A percentile compares a stretch with the other conserved stretches of the same genome.
Evolutionary conservation across 2,113 vertebrate species (phyloP).

Genomic region (Atrichornis clamosus): DNA sequence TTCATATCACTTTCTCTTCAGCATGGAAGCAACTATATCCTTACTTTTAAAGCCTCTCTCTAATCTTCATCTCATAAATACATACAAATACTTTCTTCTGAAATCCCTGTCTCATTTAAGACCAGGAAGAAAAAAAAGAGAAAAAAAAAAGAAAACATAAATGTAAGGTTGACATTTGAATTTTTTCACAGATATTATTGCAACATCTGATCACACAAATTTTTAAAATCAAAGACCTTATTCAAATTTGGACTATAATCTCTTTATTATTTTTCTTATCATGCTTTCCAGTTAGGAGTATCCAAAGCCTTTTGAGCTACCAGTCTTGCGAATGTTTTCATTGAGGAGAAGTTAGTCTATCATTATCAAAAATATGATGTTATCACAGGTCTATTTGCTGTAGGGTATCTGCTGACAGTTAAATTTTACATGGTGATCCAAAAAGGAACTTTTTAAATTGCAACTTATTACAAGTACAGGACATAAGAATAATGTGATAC

Average conservation of each 20-base stretch:
- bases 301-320: not conserved
- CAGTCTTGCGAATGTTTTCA: not conserved
- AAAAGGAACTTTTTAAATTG: not conserved
- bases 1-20: not conserved
- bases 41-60: not conserved
- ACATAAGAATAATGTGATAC: not conserved
- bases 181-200: not conserved
- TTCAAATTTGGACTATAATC: not conserved
- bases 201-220: not conserved
- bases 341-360: not conserved
- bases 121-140: not conserved
- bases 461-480: not conserved
- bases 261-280: not conserved
- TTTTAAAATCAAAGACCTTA: not conserved
- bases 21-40: not conserved
- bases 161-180: not conserved
- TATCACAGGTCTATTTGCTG: not conserved
- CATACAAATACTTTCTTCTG: not conserved
- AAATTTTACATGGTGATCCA: not conserved
- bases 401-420: not conserved
- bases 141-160: too few species aligned
- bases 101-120: not conserved
- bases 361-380: not conserved
- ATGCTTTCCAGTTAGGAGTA: not conserved
- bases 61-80: not conserved